phyloP scores from a whole-genome alignment of 2,113 vertebrate genomes.

The Eleginops maclovinus region DNA sequence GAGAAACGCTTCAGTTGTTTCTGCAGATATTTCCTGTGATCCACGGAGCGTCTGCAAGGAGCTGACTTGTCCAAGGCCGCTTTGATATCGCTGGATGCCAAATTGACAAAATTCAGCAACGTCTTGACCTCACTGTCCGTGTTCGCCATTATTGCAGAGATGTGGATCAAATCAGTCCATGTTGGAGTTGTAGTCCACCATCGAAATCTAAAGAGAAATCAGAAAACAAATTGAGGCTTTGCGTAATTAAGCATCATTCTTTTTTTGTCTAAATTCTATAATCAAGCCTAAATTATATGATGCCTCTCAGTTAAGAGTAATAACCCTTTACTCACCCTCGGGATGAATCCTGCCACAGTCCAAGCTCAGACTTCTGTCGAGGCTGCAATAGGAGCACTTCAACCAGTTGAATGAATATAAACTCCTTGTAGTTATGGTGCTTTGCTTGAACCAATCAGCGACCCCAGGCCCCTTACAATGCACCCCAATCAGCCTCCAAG shows the following conservation, averaged over 20 bases:
- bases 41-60: slow-evolving; percentile 96
- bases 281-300: background rate
- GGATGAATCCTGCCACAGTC: slow-evolving; percentile 30
- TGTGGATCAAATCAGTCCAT: slow-evolving; percentile 70
- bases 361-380: slow-evolving; percentile 60
- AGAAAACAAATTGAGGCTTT: background rate
- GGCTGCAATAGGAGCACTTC: slow-evolving; percentile 87
- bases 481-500: slow-evolving; percentile 92
- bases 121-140: slow-evolving; percentile 98
- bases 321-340: slow-evolving; percentile 61
- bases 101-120: slow-evolving; percentile 96
- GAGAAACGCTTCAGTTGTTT: slow-evolving; percentile 98
- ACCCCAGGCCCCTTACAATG: slow-evolving; percentile 97
- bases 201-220: slow-evolving; percentile 32
- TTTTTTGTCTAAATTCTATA: background rate
- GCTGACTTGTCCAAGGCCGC: slow-evolving; percentile 97
- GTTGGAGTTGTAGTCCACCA: slow-evolving; percentile 33
- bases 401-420: slow-evolving; percentile 98
- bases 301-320: background rate
- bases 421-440: slow-evolving; percentile 93
- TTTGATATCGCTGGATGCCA: slow-evolving; percentile 99
- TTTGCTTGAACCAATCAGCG: slow-evolving; percentile 98
- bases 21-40: slow-evolving; percentile 98
- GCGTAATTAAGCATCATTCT: slow-evolving; percentile 21
- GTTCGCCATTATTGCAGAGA: slow-evolving; percentile 86